Evolutionary conservation across 2,113 vertebrate genomes (phyloP).

Genomic region (Callocephalon fimbriatum): DNA sequence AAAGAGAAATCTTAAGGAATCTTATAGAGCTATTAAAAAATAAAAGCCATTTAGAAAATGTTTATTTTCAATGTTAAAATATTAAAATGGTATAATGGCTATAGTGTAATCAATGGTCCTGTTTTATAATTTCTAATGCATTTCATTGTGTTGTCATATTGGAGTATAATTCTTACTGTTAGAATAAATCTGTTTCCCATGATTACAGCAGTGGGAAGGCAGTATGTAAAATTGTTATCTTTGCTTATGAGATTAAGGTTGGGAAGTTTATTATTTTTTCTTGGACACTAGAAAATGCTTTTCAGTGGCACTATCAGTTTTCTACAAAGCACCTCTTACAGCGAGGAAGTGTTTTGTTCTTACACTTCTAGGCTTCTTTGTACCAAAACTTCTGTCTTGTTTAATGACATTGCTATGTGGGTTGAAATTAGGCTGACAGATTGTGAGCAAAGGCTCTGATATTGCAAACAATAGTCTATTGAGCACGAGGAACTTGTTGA

Average conservation of each 20-base stretch:
- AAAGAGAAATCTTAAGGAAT: neutral
- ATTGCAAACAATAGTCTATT: conserved; percentile 57
- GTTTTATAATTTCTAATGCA: neutral
- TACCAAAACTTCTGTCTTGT: conserved; percentile 19
- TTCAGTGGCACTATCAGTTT: neutral
- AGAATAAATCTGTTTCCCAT: neutral
- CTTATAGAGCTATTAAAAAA: neutral
- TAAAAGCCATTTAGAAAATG: neutral
- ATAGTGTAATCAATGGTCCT: neutral
- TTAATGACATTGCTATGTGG: conserved; percentile 56
- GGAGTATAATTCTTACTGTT: neutral
- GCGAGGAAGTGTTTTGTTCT: neutral
- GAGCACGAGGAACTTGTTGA: conserved; percentile 50
- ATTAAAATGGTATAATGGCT: neutral
- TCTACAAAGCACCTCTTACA: neutral
- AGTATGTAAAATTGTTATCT: neutral
- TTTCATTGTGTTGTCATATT: neutral
- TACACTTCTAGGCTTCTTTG: conserved; percentile 34
- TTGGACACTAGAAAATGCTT: neutral
- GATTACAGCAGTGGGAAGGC: neutral
- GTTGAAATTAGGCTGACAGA: conserved; percentile 64
- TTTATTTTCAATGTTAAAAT: neutral
- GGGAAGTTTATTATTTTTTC: neutral
- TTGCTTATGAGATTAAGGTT: neutral
- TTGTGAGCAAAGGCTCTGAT: conserved; percentile 56